Percentiles rank a stretch among this genome's conserved stretches.
These are phyloP conservation scores for Microtus pennsylvanicus DNA, from an alignment of 2,113 vertebrate genomes.

Conservation along the genomic window DNA sequence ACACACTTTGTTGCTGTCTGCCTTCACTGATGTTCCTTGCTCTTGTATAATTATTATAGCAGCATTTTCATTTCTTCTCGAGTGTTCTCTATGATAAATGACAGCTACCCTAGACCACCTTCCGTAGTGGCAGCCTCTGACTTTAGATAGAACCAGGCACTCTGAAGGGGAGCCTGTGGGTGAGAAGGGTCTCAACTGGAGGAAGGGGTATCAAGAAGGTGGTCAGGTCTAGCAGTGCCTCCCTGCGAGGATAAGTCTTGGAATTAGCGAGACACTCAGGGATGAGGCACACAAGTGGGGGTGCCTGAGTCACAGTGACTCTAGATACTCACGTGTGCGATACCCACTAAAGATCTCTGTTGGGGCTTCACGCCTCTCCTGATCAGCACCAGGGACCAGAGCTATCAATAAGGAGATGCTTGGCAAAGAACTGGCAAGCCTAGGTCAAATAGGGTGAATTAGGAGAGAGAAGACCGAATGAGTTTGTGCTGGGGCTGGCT, in stretches of 20 bases:
- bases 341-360: neutral
- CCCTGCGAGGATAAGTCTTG: neutral
- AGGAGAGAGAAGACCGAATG: neutral
- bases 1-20: neutral
- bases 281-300: fast-evolving
- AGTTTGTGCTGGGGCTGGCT: neutral
- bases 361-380: neutral
- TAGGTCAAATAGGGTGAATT: neutral
- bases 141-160: neutral
- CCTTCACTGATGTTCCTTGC: neutral
- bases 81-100: neutral
- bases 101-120: no score
- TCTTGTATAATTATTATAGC: neutral
- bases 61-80: neutral
- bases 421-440: neutral
- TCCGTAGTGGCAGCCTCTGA: neutral
- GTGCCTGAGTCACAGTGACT: neutral
- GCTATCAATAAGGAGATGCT: neutral
- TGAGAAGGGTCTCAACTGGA: neutral
- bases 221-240: neutral
- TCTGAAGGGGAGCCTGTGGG: neutral
- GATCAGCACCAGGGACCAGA: neutral
- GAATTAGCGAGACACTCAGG: neutral
- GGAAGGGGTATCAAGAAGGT: neutral
- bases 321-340: no score